Conservation (phyloP, 2,797 vertebrate genomes). For the Graptemys geographica region DNA sequence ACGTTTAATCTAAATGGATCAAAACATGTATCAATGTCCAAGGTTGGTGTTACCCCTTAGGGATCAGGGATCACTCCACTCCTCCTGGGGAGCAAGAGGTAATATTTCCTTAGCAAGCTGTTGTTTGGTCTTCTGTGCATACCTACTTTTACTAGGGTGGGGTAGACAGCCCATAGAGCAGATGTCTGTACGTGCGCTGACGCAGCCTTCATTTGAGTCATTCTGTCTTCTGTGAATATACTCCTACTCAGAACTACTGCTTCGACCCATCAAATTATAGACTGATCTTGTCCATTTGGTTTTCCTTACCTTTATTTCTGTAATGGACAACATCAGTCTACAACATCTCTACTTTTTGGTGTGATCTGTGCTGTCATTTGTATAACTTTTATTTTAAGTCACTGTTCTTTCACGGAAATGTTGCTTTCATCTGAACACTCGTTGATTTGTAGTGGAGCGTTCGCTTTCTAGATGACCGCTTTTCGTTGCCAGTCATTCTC, state of each 20-base stretch:
- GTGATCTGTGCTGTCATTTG: constrained; percentile 7
- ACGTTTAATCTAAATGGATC: not conserved
- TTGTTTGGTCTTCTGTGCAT: not conserved
- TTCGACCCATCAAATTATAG: not conserved
- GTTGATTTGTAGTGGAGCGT: constrained; percentile 53
- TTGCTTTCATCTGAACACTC: constrained; percentile 26
- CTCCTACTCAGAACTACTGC: not conserved
- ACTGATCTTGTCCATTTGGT: not conserved
- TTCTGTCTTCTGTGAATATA: constrained; percentile 20
- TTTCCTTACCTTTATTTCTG: not conserved
- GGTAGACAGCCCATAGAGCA: constrained; percentile 5
- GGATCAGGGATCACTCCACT: not conserved
- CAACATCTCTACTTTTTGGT: not conserved
- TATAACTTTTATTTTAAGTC: constrained; percentile 40
- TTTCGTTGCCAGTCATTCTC: constrained; percentile 37
- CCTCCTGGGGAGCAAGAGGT: not conserved
- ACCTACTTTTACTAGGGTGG: not conserved
- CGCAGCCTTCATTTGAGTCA: constrained; percentile 47
- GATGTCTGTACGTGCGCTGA: not conserved
- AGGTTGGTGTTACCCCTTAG: not conserved
- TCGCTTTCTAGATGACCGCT: constrained; percentile 12
- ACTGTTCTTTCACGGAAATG: constrained; percentile 49
- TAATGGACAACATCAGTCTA: not conserved
- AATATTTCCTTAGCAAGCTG: not conserved
- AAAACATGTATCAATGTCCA: not conserved